phyloP scores from a whole-genome alignment of 2,113 vertebrate species.

The Dinomys branickii region DNA sequence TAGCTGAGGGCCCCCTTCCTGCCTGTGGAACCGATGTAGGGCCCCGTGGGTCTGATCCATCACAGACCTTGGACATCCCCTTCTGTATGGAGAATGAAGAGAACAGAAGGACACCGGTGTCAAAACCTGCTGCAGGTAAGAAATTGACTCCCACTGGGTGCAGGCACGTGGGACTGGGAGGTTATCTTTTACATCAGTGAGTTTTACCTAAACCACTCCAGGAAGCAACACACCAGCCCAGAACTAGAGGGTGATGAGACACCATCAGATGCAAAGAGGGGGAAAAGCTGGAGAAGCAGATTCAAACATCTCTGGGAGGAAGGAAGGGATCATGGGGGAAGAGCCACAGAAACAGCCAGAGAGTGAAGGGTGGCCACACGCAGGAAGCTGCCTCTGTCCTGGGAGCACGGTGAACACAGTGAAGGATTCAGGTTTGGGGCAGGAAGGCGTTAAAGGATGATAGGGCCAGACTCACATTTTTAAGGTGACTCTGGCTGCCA shows the following conservation, averaged over 20 bases:
- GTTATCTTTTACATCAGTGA: background rate
- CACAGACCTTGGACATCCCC: background rate
- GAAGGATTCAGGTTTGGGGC: background rate
- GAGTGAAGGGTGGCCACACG: rapidly evolving
- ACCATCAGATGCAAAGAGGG: background rate
- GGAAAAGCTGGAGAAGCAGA: background rate
- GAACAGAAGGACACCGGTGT: background rate
- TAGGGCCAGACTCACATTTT: background rate
- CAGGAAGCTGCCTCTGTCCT: background rate
- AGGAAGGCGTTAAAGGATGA: background rate
- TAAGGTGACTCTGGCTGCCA: background rate
- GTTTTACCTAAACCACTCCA: background rate
- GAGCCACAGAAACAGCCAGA: background rate
- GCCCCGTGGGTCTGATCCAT: no score
- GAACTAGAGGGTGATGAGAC: background rate
- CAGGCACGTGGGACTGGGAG: rapidly evolving
- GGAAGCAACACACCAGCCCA: background rate
- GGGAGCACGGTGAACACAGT: background rate
- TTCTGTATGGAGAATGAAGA: background rate
- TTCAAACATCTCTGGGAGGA: background rate
- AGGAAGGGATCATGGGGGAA: rapidly evolving
- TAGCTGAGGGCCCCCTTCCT: rapidly evolving
- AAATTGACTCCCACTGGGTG: background rate
- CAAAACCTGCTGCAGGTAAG: background rate
- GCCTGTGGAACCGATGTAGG: background rate